Evolutionary conservation across 2,113 vertebrate species (phyloP).

Genomic region (Rhinolophus ferrumequinum): DNA sequence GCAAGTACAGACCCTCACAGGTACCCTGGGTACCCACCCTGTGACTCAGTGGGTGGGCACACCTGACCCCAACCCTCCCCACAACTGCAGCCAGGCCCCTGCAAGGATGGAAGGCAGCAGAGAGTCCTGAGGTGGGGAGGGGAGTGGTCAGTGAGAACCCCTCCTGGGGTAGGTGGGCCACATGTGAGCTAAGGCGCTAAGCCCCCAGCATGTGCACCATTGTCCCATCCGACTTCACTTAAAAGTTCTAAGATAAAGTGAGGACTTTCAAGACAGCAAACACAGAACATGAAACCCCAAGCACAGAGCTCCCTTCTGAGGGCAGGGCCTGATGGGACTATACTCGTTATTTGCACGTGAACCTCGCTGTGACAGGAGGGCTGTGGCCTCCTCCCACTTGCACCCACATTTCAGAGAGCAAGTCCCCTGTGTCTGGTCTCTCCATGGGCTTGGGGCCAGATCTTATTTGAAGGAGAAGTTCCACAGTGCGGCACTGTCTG

Average conservation of each 20-base stretch:
- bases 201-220: fast-evolving
- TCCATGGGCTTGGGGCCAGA: too few species aligned
- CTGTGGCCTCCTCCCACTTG: background rate
- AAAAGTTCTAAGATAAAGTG: background rate
- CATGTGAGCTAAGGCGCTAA: background rate
- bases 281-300: background rate
- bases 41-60: background rate
- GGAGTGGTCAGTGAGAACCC: too few species aligned
- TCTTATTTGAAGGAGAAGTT: background rate
- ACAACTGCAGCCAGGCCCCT: background rate
- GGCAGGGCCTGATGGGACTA: background rate
- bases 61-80: background rate
- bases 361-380: background rate
- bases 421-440: background rate
- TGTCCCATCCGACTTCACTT: background rate
- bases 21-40: background rate
- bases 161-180: background rate
- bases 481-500: background rate
- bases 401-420: background rate
- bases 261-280: background rate
- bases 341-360: fast-evolving
- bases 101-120: background rate
- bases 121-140: background rate
- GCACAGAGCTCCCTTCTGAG: background rate
- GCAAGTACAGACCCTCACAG: background rate